Evolutionary conservation across 1,140 invertebrate genomes (phyloP), one percentile per base, ranked within the genome.

Genomic region (Brachionus calyciflorus): DNA sequence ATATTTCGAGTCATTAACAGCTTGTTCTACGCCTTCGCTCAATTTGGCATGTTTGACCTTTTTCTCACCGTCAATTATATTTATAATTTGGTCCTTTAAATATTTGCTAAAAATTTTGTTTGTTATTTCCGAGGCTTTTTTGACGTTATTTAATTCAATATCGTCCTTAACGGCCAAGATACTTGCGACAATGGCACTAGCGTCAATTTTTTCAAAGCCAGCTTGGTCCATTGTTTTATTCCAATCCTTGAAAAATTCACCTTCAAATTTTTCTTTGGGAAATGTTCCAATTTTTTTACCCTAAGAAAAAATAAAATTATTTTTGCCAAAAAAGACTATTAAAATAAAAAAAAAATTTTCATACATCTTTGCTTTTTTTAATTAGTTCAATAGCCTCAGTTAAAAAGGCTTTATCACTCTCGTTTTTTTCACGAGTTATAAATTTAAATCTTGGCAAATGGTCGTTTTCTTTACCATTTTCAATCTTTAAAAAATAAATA

Each of bases 51-150:
- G 96, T 82, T 88, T 87, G n/a, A 90, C 86, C 85, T 96, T 96
- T 83, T 88, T 88, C 82, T 98, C 96, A 6, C 92, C 91, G 88
- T 99, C 96, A 82, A 99, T 96, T 80, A 98, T 94, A 83, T 97
- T 94, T 90, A 98, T 96, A 76, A 99, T 93, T 85, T 98, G 93
- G 85, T 96, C 93, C 85, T 94, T 94, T 6, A 99, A 88, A 86
- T 95, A 96, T 82, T 98, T 98, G 28, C 90, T 92, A 83, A 96
- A 99, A 3, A 99, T 89, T 87, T 98, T 95, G 55, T 92, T 91
- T 28, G 94, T 93, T 5, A 95, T 92, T 80, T 92, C 85, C 80
- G 91, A 93, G 0, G 97, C 94, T 87, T 94, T 96, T 84, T 94
- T 96, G 51, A 98, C 90, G n/a, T 91, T 90, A 26, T 90, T 89